Percentiles rank a stretch among this genome's conserved stretches.
phyloP scores from a whole-genome alignment of 2,113 vertebrate genomes.

The Chaetodon trifascialis region DNA sequence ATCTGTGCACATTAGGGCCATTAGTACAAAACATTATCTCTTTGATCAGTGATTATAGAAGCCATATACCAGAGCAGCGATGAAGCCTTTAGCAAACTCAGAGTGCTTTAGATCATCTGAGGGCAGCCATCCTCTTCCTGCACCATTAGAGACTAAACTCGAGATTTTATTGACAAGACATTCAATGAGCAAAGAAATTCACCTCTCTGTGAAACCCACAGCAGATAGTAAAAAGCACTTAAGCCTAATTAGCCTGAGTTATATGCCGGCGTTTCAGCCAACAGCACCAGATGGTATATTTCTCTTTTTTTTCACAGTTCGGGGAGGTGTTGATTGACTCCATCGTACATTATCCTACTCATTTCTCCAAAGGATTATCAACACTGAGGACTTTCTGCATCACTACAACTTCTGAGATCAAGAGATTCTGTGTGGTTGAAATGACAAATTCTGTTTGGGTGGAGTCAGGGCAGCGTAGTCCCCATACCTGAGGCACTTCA shows the following conservation, averaged over 20 bases:
- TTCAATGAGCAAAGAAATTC: constrained; percentile 9
- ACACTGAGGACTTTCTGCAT: background rate
- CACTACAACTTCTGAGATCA: background rate
- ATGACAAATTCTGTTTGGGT: background rate
- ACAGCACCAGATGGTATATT: constrained; percentile 68
- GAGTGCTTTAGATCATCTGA: constrained; percentile 43
- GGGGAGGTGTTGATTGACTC: constrained; percentile 63
- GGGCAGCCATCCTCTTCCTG: constrained; percentile 23
- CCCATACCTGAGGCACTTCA: background rate
- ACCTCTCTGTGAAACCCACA: constrained; percentile 20
- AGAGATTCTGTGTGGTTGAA: background rate
- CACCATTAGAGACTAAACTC: constrained; percentile 26
- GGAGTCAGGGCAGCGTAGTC: background rate
- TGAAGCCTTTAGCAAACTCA: constrained; percentile 18
- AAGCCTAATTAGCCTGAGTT: constrained; percentile 55
- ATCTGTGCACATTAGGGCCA: constrained; percentile 65
- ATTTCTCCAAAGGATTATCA: background rate
- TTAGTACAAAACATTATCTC: constrained; percentile 58
- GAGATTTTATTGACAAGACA: constrained; percentile 12
- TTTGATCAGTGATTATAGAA: constrained; percentile 46
- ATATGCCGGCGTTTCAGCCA: constrained; percentile 6
- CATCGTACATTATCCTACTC: constrained; percentile 10
- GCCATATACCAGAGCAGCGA: constrained; percentile 24
- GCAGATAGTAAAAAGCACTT: constrained; percentile 32
- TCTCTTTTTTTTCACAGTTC: constrained; percentile 39